Conservation (phyloP, 2,113 vertebrate species). For the Corydoras sp. region DNA sequence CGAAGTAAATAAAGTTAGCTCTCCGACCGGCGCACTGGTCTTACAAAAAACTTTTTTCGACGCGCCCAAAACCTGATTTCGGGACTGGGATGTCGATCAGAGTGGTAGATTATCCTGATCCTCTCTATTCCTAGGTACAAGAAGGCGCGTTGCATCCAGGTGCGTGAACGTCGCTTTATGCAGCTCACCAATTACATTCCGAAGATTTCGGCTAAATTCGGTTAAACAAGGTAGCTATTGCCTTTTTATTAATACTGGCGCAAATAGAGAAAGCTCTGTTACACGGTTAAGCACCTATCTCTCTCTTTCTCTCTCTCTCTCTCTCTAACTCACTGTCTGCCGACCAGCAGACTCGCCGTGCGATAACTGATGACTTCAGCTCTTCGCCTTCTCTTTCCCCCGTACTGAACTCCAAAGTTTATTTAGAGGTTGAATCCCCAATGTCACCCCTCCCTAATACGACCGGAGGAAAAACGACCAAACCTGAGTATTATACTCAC, state of each 20-base stretch:
- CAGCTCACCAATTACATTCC: neutral
- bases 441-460: slow-evolving; percentile 47
- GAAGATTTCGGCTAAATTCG: slow-evolving; percentile 18
- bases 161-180: no score
- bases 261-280: slow-evolving; percentile 20
- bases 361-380: slow-evolving; percentile 69
- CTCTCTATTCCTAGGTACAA: no score
- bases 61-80: no score
- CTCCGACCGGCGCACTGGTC: no score
- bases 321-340: slow-evolving; percentile 51
- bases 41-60: no score
- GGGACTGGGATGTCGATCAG: no score
- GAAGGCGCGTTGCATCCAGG: no score
- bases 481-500: slow-evolving; percentile 17
- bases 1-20: no score
- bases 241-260: slow-evolving; percentile 14
- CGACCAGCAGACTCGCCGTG: slow-evolving; percentile 55
- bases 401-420: slow-evolving; percentile 67
- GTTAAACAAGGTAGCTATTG: neutral
- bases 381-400: slow-evolving; percentile 53
- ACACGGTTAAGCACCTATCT: slow-evolving; percentile 39
- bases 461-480: slow-evolving; percentile 14
- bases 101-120: no score
- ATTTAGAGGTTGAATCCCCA: slow-evolving; percentile 71
- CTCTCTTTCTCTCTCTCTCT: slow-evolving; percentile 40